Conservation (phyloP, 2,797 vertebrate genomes). For the Novumbra hubbsi region DNA sequence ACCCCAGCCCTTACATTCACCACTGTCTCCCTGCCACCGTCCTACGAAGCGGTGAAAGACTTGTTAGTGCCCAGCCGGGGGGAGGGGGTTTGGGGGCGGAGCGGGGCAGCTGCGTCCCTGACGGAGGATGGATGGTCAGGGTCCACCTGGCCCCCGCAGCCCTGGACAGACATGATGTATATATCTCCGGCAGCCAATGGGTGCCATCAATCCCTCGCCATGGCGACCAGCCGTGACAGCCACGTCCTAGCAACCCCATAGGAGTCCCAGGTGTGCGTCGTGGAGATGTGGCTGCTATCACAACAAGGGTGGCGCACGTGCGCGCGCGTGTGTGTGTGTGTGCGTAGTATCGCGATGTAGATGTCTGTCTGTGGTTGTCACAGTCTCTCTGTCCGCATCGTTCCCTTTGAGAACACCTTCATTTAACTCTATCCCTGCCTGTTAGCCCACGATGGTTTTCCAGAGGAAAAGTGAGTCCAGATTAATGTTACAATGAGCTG, state of each 20-base stretch:
- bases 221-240: slow-evolving; percentile 82
- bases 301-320: slow-evolving; percentile 58
- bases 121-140: slow-evolving; percentile 94
- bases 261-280: slow-evolving; percentile 79
- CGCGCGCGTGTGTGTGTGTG: slow-evolving; percentile 3
- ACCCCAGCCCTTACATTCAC: neutral
- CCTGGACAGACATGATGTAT: slow-evolving; percentile 95
- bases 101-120: slow-evolving; percentile 91
- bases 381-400: neutral
- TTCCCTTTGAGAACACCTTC: slow-evolving; percentile 14
- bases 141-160: slow-evolving; percentile 95
- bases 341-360: neutral
- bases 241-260: slow-evolving; percentile 61
- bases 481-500: neutral
- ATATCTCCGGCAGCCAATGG: slow-evolving; percentile 92
- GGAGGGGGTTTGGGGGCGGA: slow-evolving; percentile 25
- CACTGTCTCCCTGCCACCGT: slow-evolving; percentile 67
- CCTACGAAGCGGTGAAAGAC: slow-evolving; percentile 81
- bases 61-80: slow-evolving; percentile 82
- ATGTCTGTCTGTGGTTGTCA: slow-evolving; percentile 2
- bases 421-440: neutral
- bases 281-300: slow-evolving; percentile 6
- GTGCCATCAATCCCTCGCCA: slow-evolving; percentile 90
- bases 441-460: neutral
- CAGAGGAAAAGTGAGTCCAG: neutral